These are phyloP conservation scores for Streptopelia turtur DNA, from an alignment of 2,797 vertebrate species.

Conservation along the genomic window DNA sequence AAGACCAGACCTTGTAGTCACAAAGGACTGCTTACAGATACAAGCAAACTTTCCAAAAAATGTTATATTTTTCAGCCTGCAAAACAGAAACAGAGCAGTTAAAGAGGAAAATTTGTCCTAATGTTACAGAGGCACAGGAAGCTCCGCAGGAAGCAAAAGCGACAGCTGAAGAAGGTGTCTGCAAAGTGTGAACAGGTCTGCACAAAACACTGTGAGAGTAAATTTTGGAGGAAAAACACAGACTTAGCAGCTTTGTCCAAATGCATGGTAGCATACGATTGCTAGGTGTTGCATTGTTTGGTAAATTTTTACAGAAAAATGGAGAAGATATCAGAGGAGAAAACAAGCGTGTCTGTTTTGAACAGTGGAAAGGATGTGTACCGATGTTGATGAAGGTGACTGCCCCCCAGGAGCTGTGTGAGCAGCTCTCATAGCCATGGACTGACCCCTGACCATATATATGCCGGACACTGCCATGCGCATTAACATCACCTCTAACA, in stretches of 20 bases:
- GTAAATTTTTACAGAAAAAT: background rate
- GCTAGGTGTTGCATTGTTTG: background rate
- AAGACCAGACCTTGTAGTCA: background rate
- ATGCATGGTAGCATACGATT: background rate
- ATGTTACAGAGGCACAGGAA: background rate
- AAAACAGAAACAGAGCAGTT: background rate
- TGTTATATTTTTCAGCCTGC: background rate
- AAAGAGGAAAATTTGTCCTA: background rate
- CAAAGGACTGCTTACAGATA: background rate
- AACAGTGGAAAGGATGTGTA: background rate
- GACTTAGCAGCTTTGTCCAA: background rate
- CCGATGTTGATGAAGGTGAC: fast-evolving
- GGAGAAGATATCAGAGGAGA: background rate
- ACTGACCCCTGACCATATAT: background rate
- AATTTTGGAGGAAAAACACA: background rate
- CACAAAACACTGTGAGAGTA: background rate
- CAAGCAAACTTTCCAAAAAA: background rate
- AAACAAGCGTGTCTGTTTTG: background rate
- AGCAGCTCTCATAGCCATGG: background rate
- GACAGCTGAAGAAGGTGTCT: background rate
- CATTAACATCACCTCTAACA: background rate
- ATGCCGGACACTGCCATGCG: background rate
- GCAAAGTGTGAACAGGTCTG: background rate
- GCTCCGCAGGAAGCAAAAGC: background rate
- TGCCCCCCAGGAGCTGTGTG: background rate